Conservation (phyloP, 2,888 invertebrate species). For the Chorisops tibialis region DNA sequence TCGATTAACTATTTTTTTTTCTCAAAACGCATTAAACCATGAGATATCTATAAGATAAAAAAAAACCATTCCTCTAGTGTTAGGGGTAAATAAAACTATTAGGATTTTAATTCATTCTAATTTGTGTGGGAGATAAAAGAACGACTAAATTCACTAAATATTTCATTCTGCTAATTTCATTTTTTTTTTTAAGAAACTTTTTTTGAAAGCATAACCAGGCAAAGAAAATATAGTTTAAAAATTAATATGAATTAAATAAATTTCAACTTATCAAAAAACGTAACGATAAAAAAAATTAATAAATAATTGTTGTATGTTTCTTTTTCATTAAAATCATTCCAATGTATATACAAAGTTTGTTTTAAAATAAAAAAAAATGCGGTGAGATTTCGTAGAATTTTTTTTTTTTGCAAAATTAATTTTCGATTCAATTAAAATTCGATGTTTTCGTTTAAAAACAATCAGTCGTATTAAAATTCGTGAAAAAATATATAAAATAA, state of each 20-base stretch:
- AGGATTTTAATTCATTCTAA: neutral
- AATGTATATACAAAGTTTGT: no score
- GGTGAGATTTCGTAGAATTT: neutral
- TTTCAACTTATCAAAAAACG: neutral
- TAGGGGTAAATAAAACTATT: neutral
- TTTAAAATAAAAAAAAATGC: neutral
- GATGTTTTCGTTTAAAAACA: neutral
- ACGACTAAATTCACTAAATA: neutral
- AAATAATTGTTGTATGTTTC: neutral
- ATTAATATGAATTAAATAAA: slow-evolving; percentile 8
- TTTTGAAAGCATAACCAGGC: slow-evolving; percentile 27
- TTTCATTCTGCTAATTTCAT: neutral
- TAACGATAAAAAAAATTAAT: slow-evolving; percentile 2
- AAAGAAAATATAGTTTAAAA: slow-evolving; percentile 20
- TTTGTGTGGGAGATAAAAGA: no score
- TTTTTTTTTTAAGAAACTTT: neutral
- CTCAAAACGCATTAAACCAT: no score
- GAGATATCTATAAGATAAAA: no score
- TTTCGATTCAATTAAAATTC: neutral
- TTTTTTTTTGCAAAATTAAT: no score
- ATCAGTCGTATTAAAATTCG: no score
- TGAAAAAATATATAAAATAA: no score
- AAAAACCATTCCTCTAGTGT: slow-evolving; percentile 3
- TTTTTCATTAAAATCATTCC: neutral
- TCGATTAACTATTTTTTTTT: no score